Conservation (phyloP, 2,113 vertebrate genomes). For the Lasiurus borealis region DNA sequence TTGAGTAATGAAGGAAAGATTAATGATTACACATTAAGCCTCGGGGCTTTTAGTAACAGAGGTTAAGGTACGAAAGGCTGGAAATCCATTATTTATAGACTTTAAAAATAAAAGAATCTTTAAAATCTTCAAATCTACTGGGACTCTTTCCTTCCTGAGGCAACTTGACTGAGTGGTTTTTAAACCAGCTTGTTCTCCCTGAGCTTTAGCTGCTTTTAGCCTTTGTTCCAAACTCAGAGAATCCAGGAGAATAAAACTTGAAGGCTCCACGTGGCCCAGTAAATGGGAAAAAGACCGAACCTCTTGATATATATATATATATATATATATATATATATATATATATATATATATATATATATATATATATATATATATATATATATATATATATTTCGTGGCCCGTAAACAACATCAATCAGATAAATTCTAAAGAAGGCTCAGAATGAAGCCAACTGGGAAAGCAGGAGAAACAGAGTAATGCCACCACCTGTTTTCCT, state of each 20-base stretch:
- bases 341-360: neutral
- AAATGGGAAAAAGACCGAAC: neutral
- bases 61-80: neutral
- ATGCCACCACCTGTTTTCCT: neutral
- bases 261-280: neutral
- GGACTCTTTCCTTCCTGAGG: conserved; percentile 20
- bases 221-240: neutral
- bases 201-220: neutral
- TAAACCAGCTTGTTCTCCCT: conserved; percentile 1
- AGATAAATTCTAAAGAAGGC: conserved; percentile 22
- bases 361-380: conserved; percentile 23
- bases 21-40: conserved; percentile 57
- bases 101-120: conserved; percentile 59
- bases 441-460: neutral
- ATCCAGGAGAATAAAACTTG: neutral
- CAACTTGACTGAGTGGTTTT: conserved; percentile 16
- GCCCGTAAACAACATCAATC: conserved; percentile 33
- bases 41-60: conserved; percentile 16
- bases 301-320: conserved; percentile 2
- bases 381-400: neutral
- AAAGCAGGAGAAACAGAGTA: neutral
- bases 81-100: conserved; percentile 59
- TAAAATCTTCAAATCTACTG: conserved; percentile 48
- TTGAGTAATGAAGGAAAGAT: conserved; percentile 61
- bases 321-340: neutral